These are phyloP conservation scores for Ophraella communa DNA, from an alignment of 2,888 invertebrate genomes.

Conservation along the genomic window DNA sequence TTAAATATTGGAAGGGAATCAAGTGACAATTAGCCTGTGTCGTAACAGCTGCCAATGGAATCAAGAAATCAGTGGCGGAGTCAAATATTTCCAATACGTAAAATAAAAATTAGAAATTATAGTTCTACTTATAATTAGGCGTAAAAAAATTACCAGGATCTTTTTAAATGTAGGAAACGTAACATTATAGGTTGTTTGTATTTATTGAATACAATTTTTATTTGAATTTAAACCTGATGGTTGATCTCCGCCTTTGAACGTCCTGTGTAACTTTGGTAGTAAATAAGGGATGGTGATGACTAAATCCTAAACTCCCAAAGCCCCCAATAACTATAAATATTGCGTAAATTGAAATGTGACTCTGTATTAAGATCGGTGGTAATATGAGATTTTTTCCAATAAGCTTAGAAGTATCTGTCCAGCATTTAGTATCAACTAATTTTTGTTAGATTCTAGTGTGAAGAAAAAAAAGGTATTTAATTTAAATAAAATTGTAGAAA, in stretches of 20 bases:
- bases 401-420: background rate
- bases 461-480: no score
- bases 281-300: conserved; percentile 48
- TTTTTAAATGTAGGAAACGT: no score
- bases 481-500: no score
- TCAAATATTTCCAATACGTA: background rate
- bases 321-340: conserved; percentile 53
- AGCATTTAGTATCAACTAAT: background rate
- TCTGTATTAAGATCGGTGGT: conserved; percentile 13
- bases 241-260: background rate
- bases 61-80: conserved; percentile 40
- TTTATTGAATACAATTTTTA: no score
- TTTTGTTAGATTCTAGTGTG: no score
- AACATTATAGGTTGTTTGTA: no score
- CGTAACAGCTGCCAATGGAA: conserved; percentile 48
- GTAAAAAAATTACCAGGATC: no score
- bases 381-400: background rate
- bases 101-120: no score
- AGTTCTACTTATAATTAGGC: no score
- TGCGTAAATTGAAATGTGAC: conserved; percentile 49
- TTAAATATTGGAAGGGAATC: conserved; percentile 38
- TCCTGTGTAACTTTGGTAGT: conserved; percentile 28
- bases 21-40: conserved; percentile 50
- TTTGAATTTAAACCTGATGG: no score
- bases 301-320: conserved; percentile 45